phyloP scores from a whole-genome alignment of 2,797 vertebrate species.

The Loris lydekkerianus region DNA sequence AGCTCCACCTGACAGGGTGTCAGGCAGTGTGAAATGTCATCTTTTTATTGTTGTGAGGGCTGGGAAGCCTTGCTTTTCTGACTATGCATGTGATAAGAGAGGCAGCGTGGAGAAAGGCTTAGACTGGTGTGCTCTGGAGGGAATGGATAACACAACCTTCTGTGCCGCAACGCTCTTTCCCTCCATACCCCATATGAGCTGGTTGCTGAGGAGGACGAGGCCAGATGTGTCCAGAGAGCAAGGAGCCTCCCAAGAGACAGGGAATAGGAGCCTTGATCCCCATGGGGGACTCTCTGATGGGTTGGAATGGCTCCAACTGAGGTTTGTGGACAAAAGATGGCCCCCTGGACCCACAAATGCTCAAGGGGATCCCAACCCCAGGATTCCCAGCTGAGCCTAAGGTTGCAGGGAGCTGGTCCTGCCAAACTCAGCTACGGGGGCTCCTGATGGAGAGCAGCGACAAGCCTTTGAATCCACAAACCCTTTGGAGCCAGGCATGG shows the following conservation, averaged over 20 bases:
- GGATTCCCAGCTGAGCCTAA: not conserved
- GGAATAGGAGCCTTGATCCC: rapidly evolving
- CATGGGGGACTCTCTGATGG: not conserved
- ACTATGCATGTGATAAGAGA: rapidly evolving
- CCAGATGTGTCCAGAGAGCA: not conserved
- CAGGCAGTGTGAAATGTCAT: rapidly evolving
- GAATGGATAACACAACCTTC: rapidly evolving
- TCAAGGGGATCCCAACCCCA: not conserved
- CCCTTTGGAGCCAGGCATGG: rapidly evolving
- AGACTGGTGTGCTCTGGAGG: not conserved
- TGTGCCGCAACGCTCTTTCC: not conserved
- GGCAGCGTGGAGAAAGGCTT: rapidly evolving
- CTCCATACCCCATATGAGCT: rapidly evolving
- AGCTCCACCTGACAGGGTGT: not conserved
- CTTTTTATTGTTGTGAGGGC: not conserved
- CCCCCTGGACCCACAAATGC: no score
- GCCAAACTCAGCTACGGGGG: not conserved
- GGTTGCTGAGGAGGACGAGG: not conserved
- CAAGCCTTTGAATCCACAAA: not conserved
- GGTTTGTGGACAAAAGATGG: not conserved
- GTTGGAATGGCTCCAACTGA: not conserved
- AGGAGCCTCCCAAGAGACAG: not conserved
- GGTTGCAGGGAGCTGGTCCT: not conserved
- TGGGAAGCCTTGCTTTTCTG: not conserved
- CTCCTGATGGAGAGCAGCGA: not conserved